Base-by-base conservation (phyloP, 2,888 invertebrate genomes). In the Philopedon plagiatum region DNA sequence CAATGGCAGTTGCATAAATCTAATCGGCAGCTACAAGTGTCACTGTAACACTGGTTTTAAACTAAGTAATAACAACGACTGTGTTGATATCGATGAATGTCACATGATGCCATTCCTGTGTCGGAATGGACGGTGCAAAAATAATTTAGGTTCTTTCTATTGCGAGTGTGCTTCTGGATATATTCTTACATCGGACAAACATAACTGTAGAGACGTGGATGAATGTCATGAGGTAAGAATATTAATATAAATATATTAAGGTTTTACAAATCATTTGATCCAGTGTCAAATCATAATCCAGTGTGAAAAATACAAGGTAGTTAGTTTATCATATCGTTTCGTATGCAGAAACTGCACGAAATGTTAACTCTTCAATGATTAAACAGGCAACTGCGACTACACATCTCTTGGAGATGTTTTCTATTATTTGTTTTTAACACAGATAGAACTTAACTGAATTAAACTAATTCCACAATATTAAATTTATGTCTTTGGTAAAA, bases 141-240 rank as follows among this genome's bases (percentile, higher is more conserved):
- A 95, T 85, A 91, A 91, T 0, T 87, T 92, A 68, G 95, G 95
- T 29, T 92, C 93, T 18, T 95, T 93, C 86, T 89, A 88, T 75
- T 95, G 95, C 85, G 93, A 93, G 82, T 95, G 95, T 84, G 92
- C 93, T 5, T 88, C 91, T 18, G 95, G 96, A 0, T 95, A 94
- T 84, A 87, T 90, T 21, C 87, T 94, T 4, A 90, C 92, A 0
- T 87, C 88, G 1, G 94, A 95, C 86, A 91, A 90, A 2, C 90
- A 93, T 76, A 91, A 94, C 82, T 95, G 96, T 82, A 88, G 93
- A 69, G 94, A 94, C 81, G 87, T 94, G 13, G 93, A 94, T 85
- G 94, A 94, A 85, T 94, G 94, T 81, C 86, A 87, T 71, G 93
- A 94, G 86, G 90, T 90, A 82, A 79, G 41, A 26, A 26, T n/a